Conservation (phyloP, 2,888 invertebrate genomes). For the Eurytoma californica region DNA sequence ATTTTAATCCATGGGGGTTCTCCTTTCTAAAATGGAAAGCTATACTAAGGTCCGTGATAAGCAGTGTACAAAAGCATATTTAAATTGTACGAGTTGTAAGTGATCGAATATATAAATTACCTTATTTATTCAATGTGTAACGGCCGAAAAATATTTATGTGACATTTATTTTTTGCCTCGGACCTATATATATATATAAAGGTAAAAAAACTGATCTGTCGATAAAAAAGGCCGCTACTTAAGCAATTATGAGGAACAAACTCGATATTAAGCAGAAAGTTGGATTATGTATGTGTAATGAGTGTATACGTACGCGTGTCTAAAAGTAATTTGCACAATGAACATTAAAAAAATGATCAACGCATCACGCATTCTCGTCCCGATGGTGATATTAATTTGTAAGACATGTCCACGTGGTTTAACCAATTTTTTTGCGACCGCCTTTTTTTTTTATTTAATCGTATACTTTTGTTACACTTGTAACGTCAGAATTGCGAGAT, state of each 20-base stretch:
- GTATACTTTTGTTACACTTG: constrained; percentile 22
- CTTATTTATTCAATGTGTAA: constrained; percentile 23
- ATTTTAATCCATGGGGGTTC: no score
- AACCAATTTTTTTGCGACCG: constrained; percentile 25
- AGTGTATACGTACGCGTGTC: constrained; percentile 40
- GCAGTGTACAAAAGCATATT: constrained; percentile 34
- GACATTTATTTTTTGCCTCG: background rate
- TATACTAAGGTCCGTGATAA: constrained; percentile 6
- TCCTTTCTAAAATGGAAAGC: no score
- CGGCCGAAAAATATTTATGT: background rate
- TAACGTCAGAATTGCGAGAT: constrained; percentile 8
- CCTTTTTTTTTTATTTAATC: background rate
- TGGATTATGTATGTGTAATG: constrained; percentile 36
- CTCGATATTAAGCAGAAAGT: constrained; percentile 18
- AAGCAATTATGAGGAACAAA: constrained; percentile 18
- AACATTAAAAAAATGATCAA: constrained; percentile 10
- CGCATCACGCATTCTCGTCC: background rate
- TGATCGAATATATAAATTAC: background rate
- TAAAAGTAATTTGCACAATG: constrained; percentile 30
- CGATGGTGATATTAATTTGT: constrained; percentile 11
- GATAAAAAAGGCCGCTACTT: constrained; percentile 12
- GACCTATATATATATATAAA: constrained; percentile 5
- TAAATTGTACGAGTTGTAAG: constrained; percentile 17
- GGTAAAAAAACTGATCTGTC: constrained; percentile 17
- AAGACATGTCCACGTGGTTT: background rate